Base-by-base conservation (phyloP, 2,113 vertebrate species). In the Calyptommatus sinebrachiatus region DNA sequence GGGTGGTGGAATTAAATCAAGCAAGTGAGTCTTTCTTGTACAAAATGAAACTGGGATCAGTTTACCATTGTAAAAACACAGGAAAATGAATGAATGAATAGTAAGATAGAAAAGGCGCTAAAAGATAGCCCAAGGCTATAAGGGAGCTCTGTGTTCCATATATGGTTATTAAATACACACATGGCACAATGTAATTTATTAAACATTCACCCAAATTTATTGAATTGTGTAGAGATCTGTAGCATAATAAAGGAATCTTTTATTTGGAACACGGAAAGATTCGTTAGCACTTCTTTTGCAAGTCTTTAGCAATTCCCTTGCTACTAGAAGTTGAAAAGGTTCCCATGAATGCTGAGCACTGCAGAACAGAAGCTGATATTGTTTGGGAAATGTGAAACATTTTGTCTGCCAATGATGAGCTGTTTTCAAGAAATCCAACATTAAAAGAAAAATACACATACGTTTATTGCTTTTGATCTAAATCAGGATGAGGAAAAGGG, bases 1-100 rank as follows among this genome's bases (percentile, higher is more conserved):
- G 79, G 77, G 84, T 83, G 48, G 4, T 18, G 10, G 57, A 62
- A 66, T 86, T 82, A 7, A 83, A 87, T 69, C 48, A 74, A 70
- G 0, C 66, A 48, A 72, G 63, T 65, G 60, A 76, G 8, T 1
- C 45, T 87, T 71, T 71, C 87, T 85, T 85, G 45, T 85, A 62
- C 57, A 83, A 24, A 72, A 35, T 61, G 68, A 62, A 79, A 71
- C 46, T 71, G 53, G 53, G 77, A 53, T 79, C 53, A 62, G 57
- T 71, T 66, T 71, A 61, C 31, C 35, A 48, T 62, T 62, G 68
- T 79, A 71, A 79, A 79, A 79, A 62, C 57, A 79, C 20, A 71
- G 68, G 53, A 29, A 79, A 79, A 71, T 62, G 68, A 79, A 79
- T 71, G 53, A 57, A 57, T 57, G 68, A 71, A 71, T 62, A 29